Conservation (phyloP, 2,888 invertebrate genomes). For the Dicroscelio sp. region DNA sequence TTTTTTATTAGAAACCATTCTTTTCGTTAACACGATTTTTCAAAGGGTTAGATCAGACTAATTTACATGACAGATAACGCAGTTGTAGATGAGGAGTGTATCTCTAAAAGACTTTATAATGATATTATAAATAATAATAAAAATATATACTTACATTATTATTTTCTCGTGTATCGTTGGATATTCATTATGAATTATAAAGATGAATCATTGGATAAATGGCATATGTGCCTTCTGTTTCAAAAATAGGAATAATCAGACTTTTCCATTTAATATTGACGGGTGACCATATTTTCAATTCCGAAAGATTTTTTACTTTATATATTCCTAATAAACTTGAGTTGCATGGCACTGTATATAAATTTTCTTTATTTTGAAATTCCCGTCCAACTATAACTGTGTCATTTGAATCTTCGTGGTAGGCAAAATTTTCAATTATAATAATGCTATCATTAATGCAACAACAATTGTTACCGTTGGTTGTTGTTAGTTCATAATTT, state of each 20-base stretch:
- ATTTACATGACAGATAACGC: too few species aligned
- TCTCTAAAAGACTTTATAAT: too few species aligned
- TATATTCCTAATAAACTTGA: slow-evolving; percentile 11
- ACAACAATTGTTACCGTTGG: slow-evolving; percentile 29
- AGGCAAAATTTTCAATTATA: slow-evolving; percentile 30
- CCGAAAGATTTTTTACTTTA: neutral
- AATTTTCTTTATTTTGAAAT: slow-evolving; percentile 1
- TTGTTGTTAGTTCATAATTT: neutral
- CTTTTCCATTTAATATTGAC: neutral
- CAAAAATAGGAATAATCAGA: neutral
- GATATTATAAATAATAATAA: too few species aligned
- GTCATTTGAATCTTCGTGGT: neutral
- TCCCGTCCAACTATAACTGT: slow-evolving; percentile 27
- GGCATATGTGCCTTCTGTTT: neutral
- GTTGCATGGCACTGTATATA: slow-evolving; percentile 23
- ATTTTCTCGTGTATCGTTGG: too few species aligned
- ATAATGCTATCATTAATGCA: slow-evolving; percentile 7
- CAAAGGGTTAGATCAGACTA: too few species aligned
- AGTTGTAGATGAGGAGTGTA: too few species aligned
- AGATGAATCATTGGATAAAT: neutral
- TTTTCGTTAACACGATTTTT: too few species aligned
- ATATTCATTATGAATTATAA: neutral
- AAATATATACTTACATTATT: too few species aligned
- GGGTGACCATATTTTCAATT: neutral
- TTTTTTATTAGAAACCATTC: too few species aligned